phyloP scores from a whole-genome alignment of 2,888 invertebrate genomes.

The Poecilobothrus nobilitatus region DNA sequence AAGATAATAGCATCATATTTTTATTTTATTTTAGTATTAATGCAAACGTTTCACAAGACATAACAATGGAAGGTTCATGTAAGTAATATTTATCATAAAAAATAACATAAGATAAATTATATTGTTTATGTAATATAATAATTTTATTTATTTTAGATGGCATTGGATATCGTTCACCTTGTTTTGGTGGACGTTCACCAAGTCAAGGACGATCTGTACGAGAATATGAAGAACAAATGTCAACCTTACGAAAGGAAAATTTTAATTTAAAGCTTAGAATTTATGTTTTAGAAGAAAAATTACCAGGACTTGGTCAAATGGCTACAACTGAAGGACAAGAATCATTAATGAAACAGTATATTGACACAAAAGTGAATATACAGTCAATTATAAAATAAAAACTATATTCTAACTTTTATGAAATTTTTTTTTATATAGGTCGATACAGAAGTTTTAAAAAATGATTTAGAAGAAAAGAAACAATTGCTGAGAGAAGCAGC shows the following conservation, averaged over 20 bases:
- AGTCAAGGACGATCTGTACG: constrained; percentile 69
- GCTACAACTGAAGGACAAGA: constrained; percentile 30
- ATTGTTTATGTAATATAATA: neutral
- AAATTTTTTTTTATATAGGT: constrained; percentile 47
- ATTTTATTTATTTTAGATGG: constrained; percentile 9
- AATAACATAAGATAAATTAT: neutral
- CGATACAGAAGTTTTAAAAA: constrained; percentile 64
- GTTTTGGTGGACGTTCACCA: constrained; percentile 36
- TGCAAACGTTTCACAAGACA: constrained; percentile 46
- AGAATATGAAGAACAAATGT: constrained; percentile 81
- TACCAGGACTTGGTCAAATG: constrained; percentile 46
- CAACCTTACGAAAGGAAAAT: constrained; percentile 77
- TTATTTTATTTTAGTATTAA: neutral
- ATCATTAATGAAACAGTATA: constrained; percentile 51
- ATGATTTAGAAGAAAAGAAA: constrained; percentile 73
- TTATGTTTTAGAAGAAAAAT: constrained; percentile 75
- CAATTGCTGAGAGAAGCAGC: constrained; percentile 77
- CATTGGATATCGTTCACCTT: constrained; percentile 34
- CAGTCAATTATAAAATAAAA: too few relatives aligned
- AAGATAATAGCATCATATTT: too few relatives aligned
- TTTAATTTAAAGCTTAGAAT: constrained; percentile 85
- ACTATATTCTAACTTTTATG: too few relatives aligned
- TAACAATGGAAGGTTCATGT: constrained; percentile 50
- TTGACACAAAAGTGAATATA: constrained; percentile 53
- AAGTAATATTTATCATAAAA: constrained; percentile 25